phyloP scores from a whole-genome alignment of 2,888 invertebrate species.

The Polydrusus pterygomalis region DNA sequence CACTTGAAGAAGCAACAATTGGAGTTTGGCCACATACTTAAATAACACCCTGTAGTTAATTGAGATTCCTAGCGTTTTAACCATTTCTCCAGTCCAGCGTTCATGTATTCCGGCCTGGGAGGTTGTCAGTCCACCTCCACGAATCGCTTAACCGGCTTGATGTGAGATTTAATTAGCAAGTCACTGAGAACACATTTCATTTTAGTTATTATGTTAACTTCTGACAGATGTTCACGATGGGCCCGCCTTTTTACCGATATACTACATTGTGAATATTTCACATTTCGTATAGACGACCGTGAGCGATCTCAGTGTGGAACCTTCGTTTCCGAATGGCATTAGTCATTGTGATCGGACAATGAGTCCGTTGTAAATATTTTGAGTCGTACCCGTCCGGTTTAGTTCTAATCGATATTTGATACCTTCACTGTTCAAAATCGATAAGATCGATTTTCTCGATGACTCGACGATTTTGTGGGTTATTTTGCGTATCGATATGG shows the following conservation, averaged over 20 bases:
- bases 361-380: slow-evolving; percentile 51
- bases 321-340: slow-evolving; percentile 55
- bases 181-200: slow-evolving; percentile 65
- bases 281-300: slow-evolving; percentile 60
- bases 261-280: slow-evolving; percentile 60
- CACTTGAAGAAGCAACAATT: background rate
- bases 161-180: slow-evolving; percentile 67
- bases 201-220: slow-evolving; percentile 65
- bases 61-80: too few species aligned
- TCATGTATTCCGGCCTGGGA: slow-evolving; percentile 28
- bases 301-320: slow-evolving; percentile 56
- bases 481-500: too few species aligned
- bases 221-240: slow-evolving; percentile 66
- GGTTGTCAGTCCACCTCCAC: slow-evolving; percentile 25
- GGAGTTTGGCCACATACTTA: too few species aligned
- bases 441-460: slow-evolving; percentile 42
- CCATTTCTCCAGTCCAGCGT: too few species aligned
- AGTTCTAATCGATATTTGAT: slow-evolving; percentile 52
- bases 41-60: too few species aligned
- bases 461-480: slow-evolving; percentile 13
- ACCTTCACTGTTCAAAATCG: slow-evolving; percentile 49
- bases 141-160: slow-evolving; percentile 56
- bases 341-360: slow-evolving; percentile 53
- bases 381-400: slow-evolving; percentile 38
- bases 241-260: slow-evolving; percentile 60